These are phyloP conservation scores for Drosophila parabipectinata DNA, from an alignment of 1,140 invertebrate genomes.

Conservation along the genomic window DNA sequence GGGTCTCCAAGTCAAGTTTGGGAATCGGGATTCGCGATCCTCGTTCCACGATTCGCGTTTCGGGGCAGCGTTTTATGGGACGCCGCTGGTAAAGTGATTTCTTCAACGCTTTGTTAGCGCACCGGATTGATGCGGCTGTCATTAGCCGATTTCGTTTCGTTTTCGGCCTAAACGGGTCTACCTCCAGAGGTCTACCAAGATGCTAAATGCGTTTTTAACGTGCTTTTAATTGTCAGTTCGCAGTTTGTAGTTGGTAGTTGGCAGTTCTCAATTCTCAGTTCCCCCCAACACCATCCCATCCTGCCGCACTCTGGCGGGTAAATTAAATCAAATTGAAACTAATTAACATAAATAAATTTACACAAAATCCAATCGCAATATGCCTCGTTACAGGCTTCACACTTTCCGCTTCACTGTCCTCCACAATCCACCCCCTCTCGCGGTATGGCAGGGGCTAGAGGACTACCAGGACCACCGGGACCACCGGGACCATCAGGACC, in stretches of 20 bases:
- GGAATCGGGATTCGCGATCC: conserved; percentile 4
- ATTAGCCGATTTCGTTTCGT: conserved; percentile 71
- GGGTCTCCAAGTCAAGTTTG: background rate
- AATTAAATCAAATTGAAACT: conserved; percentile 83
- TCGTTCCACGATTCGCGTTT: conserved; percentile 12
- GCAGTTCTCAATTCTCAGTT: background rate
- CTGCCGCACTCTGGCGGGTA: conserved; percentile 20
- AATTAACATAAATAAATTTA: conserved; percentile 83
- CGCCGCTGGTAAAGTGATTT: conserved; percentile 84
- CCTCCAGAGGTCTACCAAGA: background rate
- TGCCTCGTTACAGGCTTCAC: conserved; percentile 78
- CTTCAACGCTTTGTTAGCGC: conserved; percentile 84
- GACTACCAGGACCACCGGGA: background rate
- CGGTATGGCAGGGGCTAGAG: too few species aligned
- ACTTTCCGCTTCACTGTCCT: conserved; percentile 69
- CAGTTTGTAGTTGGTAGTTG: background rate
- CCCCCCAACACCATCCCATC: background rate
- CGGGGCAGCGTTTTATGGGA: conserved; percentile 56
- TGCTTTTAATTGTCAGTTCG: conserved; percentile 79
- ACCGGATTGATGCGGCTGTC: conserved; percentile 81
- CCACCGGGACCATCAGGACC: background rate
- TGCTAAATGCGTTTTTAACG: conserved; percentile 83
- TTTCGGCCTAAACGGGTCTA: conserved; percentile 75
- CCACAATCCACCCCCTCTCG: background rate
- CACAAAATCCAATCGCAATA: conserved; percentile 81